Conservation (phyloP, 1,140 invertebrate genomes). For the Rhopalosiphum padi region DNA sequence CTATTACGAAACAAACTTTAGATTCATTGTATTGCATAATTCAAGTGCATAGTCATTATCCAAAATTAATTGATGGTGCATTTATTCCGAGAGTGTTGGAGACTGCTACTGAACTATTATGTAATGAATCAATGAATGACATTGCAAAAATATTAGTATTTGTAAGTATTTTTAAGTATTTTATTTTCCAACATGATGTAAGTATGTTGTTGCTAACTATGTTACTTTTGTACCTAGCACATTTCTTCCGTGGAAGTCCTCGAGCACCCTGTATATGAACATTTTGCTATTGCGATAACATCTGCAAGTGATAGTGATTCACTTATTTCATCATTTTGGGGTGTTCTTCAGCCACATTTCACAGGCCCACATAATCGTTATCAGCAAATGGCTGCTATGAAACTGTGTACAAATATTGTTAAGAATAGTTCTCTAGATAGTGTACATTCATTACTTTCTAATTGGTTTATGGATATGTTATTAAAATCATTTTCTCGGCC, state of each 20-base stretch:
- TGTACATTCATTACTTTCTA: conserved; percentile 21
- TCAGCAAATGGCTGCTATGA: conserved; percentile 52
- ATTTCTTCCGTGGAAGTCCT: conserved; percentile 31
- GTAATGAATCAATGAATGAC: conserved; percentile 51
- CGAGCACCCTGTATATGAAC: conserved; percentile 40
- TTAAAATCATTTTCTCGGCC: conserved; percentile 48
- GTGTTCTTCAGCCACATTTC: conserved; percentile 30
- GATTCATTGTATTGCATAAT: conserved; percentile 56
- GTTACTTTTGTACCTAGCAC: not conserved
- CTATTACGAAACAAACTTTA: conserved; percentile 48
- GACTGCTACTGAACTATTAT: conserved; percentile 32
- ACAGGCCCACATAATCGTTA: conserved; percentile 45
- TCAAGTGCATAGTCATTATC: conserved; percentile 47
- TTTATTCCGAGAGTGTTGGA: conserved; percentile 50
- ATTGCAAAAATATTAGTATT: conserved; percentile 52
- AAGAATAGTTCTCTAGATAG: conserved; percentile 28
- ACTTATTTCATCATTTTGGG: conserved; percentile 44
- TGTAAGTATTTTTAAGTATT: conserved; percentile 1
- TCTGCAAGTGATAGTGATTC: not conserved
- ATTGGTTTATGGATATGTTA: conserved; percentile 50
- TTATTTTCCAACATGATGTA: not conserved
- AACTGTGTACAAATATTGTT: not conserved
- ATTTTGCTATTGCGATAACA: conserved; percentile 40
- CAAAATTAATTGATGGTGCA: conserved; percentile 44
- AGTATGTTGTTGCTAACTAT: not conserved